Evolutionary conservation across 2,888 invertebrate species (phyloP).

Genomic region (Sarcophaga subvicina): DNA sequence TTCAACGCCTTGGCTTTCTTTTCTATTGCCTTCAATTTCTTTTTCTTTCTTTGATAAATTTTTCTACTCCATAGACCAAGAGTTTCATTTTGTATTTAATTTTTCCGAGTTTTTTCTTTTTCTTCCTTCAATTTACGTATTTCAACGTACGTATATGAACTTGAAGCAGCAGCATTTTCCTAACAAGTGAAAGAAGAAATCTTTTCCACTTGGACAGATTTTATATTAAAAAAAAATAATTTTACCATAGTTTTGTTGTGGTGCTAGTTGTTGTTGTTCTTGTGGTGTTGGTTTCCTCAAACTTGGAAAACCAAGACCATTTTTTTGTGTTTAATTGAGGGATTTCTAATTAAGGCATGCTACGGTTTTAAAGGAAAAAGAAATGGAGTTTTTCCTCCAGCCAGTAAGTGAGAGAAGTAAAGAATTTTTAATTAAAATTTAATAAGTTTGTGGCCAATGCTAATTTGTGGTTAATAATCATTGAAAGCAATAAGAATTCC

Average conservation of each 20-base stretch:
- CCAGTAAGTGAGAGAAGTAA: background rate
- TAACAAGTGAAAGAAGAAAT: conserved; percentile 50
- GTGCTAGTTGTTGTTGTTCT: background rate
- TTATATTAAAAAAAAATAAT: conserved; percentile 28
- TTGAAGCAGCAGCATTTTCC: conserved; percentile 26
- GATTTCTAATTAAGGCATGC: conserved; percentile 1
- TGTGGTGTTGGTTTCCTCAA: background rate
- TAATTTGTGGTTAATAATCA: conserved; percentile 64
- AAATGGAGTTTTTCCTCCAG: background rate
- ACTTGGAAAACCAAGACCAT: background rate
- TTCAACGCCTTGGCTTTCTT: conserved; percentile 63
- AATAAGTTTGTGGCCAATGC: conserved; percentile 71
- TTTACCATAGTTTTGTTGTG: background rate
- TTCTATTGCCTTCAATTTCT: conserved; percentile 47
- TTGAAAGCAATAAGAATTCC: conserved; percentile 15
- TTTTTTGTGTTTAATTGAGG: background rate
- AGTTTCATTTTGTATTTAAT: conserved; percentile 44
- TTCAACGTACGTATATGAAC: conserved; percentile 19
- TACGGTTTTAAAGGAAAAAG: background rate
- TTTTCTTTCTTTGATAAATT: conserved; percentile 3
- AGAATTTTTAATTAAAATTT: conserved; percentile 71
- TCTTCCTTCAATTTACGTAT: conserved; percentile 22
- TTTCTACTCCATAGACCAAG: background rate
- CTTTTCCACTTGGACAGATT: conserved; percentile 66
- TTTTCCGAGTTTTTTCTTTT: background rate